Conservation (phyloP, 2,113 vertebrate genomes). For the Trichomycterus rosablanca region DNA sequence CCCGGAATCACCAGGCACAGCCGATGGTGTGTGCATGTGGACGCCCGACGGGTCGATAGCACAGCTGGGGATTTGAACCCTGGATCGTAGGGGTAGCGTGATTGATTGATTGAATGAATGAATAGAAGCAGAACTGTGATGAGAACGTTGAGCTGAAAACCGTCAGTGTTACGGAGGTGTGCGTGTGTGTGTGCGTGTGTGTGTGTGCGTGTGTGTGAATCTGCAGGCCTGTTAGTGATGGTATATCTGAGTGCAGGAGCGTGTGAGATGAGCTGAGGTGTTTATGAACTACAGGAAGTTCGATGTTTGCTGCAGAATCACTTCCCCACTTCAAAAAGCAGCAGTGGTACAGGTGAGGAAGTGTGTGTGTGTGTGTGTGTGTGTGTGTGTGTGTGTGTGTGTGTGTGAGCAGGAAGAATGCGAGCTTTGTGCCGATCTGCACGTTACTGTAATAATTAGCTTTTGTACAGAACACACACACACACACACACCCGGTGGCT, state of each 20-base stretch:
- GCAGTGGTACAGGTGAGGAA: no score
- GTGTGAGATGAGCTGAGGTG: no score
- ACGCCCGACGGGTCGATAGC: no score
- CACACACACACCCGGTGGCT: slow-evolving; percentile 37
- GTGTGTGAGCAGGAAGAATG: background rate
- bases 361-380: slow-evolving; percentile 9
- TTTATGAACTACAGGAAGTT: slow-evolving; percentile 18
- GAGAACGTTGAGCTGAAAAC: no score
- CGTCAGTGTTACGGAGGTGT: background rate
- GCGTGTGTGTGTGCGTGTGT: background rate
- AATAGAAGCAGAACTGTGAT: no score
- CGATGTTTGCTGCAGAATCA: slow-evolving; percentile 6
- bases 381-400: background rate
- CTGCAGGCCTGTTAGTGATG: background rate
- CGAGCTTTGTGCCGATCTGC: background rate
- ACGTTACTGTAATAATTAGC: slow-evolving; percentile 23
- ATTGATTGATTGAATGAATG: no score
- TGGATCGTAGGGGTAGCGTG: no score
- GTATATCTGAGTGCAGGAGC: background rate
- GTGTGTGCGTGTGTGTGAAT: slow-evolving; percentile 1
- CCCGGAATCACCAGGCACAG: no score
- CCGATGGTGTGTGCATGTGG: no score
- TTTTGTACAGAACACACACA: slow-evolving; percentile 1
- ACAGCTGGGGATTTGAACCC: no score
- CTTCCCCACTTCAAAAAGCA: slow-evolving; percentile 29